A percentile compares a stretch with the other conserved stretches of the same genome.
phyloP scores from a whole-genome alignment of 2,113 vertebrate genomes.

The Podarcis cretensis region DNA sequence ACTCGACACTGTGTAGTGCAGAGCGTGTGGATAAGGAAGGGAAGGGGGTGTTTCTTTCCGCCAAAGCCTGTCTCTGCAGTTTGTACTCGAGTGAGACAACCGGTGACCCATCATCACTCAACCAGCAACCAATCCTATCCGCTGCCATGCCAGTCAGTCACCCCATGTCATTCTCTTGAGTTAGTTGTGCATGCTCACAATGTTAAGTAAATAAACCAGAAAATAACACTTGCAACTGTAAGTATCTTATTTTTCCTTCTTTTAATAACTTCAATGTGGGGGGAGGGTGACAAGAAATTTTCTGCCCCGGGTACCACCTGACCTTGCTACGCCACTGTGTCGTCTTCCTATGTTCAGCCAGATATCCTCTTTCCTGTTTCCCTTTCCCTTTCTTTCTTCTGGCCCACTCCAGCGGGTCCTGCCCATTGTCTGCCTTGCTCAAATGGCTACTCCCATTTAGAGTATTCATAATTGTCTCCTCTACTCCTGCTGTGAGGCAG shows the following conservation, averaged over 20 bases:
- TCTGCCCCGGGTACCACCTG: not conserved
- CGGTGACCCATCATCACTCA: too few relatives aligned
- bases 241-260: not conserved
- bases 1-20: too few relatives aligned
- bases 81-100: too few relatives aligned
- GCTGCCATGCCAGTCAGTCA: too few relatives aligned
- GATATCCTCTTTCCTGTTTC: not conserved
- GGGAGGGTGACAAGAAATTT: too few relatives aligned
- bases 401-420: not conserved
- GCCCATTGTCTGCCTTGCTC: not conserved
- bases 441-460: not conserved
- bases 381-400: not conserved
- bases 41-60: not conserved
- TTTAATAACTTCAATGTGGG: not conserved
- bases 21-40: too few relatives aligned
- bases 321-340: too few relatives aligned
- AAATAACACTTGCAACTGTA: too few relatives aligned
- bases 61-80: not conserved
- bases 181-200: too few relatives aligned
- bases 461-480: not conserved
- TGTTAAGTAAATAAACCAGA: too few relatives aligned
- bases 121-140: too few relatives aligned
- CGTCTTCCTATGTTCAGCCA: not conserved
- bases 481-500: fast-evolving
- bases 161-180: too few relatives aligned